phyloP scores from a whole-genome alignment of 2,113 vertebrate genomes.

The Anas platyrhynchos region DNA sequence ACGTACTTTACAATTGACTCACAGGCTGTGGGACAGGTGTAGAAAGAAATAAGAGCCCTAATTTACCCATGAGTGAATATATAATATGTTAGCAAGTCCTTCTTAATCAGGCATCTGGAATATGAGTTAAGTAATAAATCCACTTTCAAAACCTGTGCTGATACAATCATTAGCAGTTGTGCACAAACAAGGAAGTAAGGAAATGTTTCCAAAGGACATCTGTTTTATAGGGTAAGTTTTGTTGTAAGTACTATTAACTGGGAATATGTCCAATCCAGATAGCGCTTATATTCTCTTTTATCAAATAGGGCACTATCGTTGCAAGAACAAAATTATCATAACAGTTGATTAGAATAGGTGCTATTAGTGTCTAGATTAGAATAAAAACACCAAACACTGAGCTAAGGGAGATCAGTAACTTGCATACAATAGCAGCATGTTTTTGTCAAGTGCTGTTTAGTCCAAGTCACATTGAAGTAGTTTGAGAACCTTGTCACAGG shows the following conservation, averaged over 20 bases:
- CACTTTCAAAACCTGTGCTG: background rate
- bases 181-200: background rate
- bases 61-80: background rate
- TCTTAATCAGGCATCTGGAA: background rate
- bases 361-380: background rate
- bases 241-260: background rate
- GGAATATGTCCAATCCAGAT: background rate
- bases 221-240: background rate
- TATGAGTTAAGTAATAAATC: background rate
- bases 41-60: background rate
- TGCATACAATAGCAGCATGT: background rate
- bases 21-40: background rate
- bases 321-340: background rate
- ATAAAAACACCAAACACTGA: background rate
- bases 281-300: background rate
- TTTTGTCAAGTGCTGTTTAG: background rate
- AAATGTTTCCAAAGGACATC: background rate
- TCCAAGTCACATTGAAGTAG: background rate
- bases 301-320: background rate
- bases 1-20: background rate
- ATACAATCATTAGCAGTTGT: background rate
- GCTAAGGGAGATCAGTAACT: background rate
- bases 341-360: background rate
- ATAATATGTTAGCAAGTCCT: background rate
- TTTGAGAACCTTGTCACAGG: background rate